Percentiles rank a stretch among this genome's conserved stretches.
Conservation (phyloP, 1,140 invertebrate species). For the Drosophila setifemur region DNA sequence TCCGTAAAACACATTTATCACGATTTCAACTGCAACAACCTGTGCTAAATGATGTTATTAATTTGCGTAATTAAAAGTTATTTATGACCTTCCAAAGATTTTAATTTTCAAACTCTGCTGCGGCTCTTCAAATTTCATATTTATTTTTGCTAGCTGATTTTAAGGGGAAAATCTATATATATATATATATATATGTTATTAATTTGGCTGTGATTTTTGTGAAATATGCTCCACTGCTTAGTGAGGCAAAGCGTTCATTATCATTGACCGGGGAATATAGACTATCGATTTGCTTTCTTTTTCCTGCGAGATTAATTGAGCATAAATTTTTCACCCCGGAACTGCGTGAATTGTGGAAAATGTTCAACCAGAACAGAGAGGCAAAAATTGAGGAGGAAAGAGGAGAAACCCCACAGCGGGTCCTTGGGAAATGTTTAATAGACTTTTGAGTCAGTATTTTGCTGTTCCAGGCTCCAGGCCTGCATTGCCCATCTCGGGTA, state of each 20-base stretch:
- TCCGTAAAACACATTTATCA: no score
- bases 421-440: constrained; percentile 52
- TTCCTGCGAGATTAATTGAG: constrained; percentile 52
- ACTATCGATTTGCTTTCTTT: constrained; percentile 23
- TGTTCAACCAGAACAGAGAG: not conserved
- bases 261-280: constrained; percentile 19
- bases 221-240: constrained; percentile 1
- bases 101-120: no score
- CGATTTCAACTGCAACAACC: no score
- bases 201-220: constrained; percentile 2
- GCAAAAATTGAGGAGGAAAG: not conserved
- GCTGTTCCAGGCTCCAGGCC: not conserved
- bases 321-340: constrained; percentile 50
- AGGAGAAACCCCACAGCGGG: not conserved
- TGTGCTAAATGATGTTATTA: no score
- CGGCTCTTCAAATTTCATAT: no score
- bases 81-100: no score
- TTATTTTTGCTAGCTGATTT: no score
- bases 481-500: not conserved
- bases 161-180: no score
- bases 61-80: no score
- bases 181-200: no score
- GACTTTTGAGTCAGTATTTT: constrained; percentile 49
- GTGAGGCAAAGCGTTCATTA: constrained; percentile 8
- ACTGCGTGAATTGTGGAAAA: constrained; percentile 43